These are phyloP conservation scores for Spongia lamella DNA, from an alignment of 37 sponge, comb jelly and placozoan species.

Conservation along the genomic window DNA sequence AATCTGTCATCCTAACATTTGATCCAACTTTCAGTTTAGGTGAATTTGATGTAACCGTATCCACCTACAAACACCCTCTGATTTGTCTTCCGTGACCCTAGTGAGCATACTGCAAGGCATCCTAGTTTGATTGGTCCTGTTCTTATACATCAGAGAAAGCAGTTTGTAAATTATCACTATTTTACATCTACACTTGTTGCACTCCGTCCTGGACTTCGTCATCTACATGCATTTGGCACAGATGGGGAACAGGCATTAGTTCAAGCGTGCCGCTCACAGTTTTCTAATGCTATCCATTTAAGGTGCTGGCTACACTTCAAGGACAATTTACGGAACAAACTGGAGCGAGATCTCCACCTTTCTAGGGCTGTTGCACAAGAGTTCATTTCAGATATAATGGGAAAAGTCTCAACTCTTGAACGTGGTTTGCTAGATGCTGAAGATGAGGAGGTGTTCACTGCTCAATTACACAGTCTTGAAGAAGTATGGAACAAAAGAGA, in stretches of 20 bases:
- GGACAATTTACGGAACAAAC: not conserved
- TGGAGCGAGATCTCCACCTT: not conserved
- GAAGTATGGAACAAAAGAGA: constrained; percentile 27
- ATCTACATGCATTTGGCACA: too few relatives aligned
- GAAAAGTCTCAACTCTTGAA: not conserved
- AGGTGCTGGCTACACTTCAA: not conserved
- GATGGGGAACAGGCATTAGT: too few relatives aligned
- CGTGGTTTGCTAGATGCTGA: not conserved
- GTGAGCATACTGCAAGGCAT: not conserved
- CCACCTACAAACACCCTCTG: not conserved
- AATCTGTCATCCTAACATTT: constrained; percentile 15
- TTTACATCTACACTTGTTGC: constrained; percentile 17
- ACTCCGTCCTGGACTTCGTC: not conserved
- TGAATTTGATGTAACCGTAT: constrained; percentile 8
- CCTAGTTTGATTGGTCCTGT: constrained; percentile 9
- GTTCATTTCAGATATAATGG: constrained; percentile 14
- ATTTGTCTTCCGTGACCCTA: not conserved
- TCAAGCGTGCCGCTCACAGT: too few relatives aligned
- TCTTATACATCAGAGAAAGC: constrained; percentile 22
- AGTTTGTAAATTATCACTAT: constrained; percentile 26
- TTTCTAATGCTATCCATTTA: too few relatives aligned
- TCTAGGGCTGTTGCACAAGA: constrained; percentile 11
- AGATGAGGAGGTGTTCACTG: too few relatives aligned
- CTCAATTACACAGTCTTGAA: not conserved
- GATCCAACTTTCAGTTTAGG: constrained; percentile 29